These are phyloP conservation scores for Caenorhabditis zanzibari DNA, from an alignment of 2,888 invertebrate species.

Conservation along the genomic window DNA sequence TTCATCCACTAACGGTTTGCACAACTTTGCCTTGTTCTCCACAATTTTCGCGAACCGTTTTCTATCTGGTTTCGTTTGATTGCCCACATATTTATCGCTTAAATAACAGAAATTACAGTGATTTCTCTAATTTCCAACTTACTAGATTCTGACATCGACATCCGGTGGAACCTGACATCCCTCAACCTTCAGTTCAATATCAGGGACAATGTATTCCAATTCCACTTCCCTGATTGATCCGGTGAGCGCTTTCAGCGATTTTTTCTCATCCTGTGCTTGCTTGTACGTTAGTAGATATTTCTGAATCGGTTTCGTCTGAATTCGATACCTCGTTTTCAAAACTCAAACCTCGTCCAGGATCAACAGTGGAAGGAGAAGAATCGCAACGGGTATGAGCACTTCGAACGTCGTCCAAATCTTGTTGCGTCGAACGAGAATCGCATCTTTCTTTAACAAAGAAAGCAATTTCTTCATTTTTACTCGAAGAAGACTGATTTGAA, in stretches of 20 bases:
- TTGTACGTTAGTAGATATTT: slow-evolving; percentile 17
- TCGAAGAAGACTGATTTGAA: slow-evolving; percentile 1
- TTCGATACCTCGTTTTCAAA: not conserved
- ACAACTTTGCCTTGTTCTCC: not conserved
- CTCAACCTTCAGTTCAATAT: not conserved
- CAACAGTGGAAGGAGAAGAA: slow-evolving; percentile 27
- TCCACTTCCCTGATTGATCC: slow-evolving; percentile 3
- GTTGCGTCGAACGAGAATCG: slow-evolving; percentile 39
- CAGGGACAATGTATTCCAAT: slow-evolving; percentile 6
- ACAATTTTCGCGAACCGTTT: slow-evolving; percentile 7
- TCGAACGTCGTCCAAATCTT: slow-evolving; percentile 48
- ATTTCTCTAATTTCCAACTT: not conserved
- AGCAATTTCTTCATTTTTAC: slow-evolving; percentile 35
- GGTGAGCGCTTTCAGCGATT: not conserved
- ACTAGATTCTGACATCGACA: slow-evolving; percentile 18
- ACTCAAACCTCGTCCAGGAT: slow-evolving; percentile 21
- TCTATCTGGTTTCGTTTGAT: not conserved
- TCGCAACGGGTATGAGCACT: slow-evolving; percentile 30
- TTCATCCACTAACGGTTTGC: slow-evolving; percentile 23
- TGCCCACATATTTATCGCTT: slow-evolving; percentile 9
- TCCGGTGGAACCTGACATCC: slow-evolving; percentile 7
- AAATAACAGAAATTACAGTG: not conserved
- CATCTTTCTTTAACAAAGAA: slow-evolving; percentile 47
- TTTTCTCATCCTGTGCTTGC: not conserved
- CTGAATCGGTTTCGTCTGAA: not conserved